Conservation (phyloP, 2,113 vertebrate genomes). For the Columba janthina region DNA sequence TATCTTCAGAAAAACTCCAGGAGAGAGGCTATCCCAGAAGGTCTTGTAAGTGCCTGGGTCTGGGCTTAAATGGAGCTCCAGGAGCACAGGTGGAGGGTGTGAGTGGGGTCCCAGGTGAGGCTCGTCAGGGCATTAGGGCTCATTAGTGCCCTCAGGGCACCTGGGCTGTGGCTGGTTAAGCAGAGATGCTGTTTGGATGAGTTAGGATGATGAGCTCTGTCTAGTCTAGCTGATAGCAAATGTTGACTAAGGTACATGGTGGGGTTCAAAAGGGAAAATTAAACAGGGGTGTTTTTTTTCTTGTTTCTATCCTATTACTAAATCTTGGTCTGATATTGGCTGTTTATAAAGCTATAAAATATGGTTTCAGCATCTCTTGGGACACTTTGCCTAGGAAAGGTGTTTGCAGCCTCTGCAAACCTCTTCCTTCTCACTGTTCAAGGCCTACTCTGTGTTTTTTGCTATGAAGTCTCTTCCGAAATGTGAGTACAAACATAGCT, state of each 20-base stretch:
- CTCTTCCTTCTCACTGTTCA: fast-evolving
- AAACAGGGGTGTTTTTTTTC: fast-evolving
- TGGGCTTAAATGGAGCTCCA: not conserved
- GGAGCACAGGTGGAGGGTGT: fast-evolving
- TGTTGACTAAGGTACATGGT: fast-evolving
- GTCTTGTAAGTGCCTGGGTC: fast-evolving
- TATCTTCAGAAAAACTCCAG: fast-evolving
- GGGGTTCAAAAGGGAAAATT: fast-evolving
- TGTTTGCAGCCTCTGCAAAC: fast-evolving
- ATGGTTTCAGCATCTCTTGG: fast-evolving
- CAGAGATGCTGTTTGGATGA: fast-evolving
- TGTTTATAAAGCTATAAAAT: not conserved
- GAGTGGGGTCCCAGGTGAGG: not conserved
- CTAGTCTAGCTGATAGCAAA: not conserved
- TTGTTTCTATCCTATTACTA: fast-evolving
- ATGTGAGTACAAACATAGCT: fast-evolving
- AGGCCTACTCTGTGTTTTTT: not conserved
- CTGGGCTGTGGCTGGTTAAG: fast-evolving
- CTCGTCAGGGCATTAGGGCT: fast-evolving
- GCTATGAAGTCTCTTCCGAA: not conserved
- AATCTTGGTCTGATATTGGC: fast-evolving
- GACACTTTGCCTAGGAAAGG: not conserved
- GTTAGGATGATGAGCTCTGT: fast-evolving
- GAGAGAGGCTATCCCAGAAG: fast-evolving
- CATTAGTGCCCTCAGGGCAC: fast-evolving